phyloP scores from a whole-genome alignment of 1,140 invertebrate species.

The Orchesella cincta region DNA sequence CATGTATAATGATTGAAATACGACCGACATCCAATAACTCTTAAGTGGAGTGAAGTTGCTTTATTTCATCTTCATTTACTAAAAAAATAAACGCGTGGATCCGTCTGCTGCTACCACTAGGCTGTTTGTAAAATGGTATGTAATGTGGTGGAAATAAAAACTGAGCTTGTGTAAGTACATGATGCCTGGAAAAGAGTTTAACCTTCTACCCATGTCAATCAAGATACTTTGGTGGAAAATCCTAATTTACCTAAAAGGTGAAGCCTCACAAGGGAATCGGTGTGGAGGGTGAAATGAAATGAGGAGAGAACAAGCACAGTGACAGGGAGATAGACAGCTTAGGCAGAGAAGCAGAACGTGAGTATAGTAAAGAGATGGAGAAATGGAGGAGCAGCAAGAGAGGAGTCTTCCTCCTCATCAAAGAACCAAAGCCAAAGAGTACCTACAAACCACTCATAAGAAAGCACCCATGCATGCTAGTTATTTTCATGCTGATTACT shows the following conservation, averaged over 20 bases:
- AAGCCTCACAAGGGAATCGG: constrained; percentile 31
- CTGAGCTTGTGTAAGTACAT: not conserved
- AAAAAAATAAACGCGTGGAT: no score
- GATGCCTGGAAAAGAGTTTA: not conserved
- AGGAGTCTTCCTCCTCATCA: not conserved
- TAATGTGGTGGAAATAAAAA: not conserved
- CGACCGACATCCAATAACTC: not conserved
- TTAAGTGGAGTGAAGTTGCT: constrained; percentile 6
- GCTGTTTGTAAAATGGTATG: not conserved
- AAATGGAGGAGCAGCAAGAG: not conserved
- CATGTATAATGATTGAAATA: constrained; percentile 2
- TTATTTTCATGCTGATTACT: constrained; percentile 23
- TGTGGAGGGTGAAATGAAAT: constrained; percentile 30
- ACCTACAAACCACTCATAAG: no score
- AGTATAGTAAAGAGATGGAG: not conserved
- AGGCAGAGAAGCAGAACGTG: not conserved
- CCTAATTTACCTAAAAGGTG: constrained; percentile 44
- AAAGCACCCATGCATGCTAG: not conserved
- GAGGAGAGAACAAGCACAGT: constrained; percentile 3
- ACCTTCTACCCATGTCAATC: constrained; percentile 15
- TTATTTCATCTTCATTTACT: not conserved
- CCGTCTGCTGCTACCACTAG: no score
- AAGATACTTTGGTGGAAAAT: constrained; percentile 28
- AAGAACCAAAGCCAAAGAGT: no score
- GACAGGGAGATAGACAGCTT: constrained; percentile 8